A percentile compares a stretch with the other conserved stretches of the same genome.
Evolutionary conservation across 2,797 vertebrate species (phyloP).

Genomic region (Phyllotis vaccarum): DNA sequence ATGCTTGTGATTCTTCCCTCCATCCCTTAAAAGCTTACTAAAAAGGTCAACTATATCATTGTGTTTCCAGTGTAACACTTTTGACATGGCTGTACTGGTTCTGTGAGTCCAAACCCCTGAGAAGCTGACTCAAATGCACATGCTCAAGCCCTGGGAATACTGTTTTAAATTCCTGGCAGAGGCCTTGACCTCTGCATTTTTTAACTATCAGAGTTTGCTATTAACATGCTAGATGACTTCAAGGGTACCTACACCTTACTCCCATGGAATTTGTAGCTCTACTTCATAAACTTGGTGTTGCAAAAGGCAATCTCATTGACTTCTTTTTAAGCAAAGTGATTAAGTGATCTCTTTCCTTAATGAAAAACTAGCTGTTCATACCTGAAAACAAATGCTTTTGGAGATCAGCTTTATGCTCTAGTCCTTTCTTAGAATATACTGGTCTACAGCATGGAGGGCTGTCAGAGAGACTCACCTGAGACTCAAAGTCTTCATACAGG

Average conservation of each 20-base stretch:
- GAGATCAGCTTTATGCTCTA: conserved; percentile 58
- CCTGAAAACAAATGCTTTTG: conserved; percentile 77
- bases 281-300: neutral
- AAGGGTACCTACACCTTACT: neutral
- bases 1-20: neutral
- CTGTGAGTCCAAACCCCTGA: neutral
- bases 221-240: neutral
- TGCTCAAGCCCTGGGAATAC: neutral
- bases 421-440: conserved; percentile 75
- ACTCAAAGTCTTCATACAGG: conserved; percentile 21
- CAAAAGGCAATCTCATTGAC: neutral
- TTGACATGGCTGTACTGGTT: neutral
- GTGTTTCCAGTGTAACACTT: neutral
- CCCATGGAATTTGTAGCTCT: neutral
- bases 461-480: conserved; percentile 38
- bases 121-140: neutral
- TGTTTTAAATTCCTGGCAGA: neutral
- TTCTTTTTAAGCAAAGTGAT: neutral
- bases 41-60: neutral
- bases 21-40: neutral
- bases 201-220: neutral
- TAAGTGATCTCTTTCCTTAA: neutral
- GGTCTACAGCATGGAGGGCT: conserved; percentile 73
- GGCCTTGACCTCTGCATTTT: neutral
- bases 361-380: conserved; percentile 49